Base-by-base conservation (phyloP, 2,888 invertebrate species). In the Tricholauxania praeusta region DNA sequence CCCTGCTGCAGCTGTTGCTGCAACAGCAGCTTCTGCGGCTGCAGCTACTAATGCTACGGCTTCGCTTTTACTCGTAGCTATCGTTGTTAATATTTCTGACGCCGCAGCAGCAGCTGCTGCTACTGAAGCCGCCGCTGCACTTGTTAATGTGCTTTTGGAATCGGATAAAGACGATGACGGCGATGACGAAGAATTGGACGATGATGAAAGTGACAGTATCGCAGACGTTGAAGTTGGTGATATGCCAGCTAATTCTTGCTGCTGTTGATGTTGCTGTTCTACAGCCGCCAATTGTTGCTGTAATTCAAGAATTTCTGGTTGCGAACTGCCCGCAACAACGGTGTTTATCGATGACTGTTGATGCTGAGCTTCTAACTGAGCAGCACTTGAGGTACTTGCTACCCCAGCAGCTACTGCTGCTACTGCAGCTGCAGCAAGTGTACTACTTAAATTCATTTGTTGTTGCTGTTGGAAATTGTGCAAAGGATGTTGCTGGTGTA, bases 401-500 rank as follows among this genome's bases (percentile, higher is more conserved):
- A 82, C 82, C 55, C 79, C 80, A 48, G 79, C 80, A 32, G 79
- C 82, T 39, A 78, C 82, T 57, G 80, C 82, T 62, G 82, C 83
- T 47, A 81, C 82, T 14, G 82, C 83, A 67, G 82, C 82, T 52
- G 76, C 78, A 64, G 80, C 82, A 57, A 83, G 76, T 75, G 83
- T 82, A 72, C 80, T 84, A 76, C 81, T 84, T 55, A 85, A 79
- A 77, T 85, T 85, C 78, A 86, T 81, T 76, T 86, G 83, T 76
- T 85, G 83, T 72, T 84, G 85, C 75, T 85, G 85, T 74, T 84
- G 84, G 80, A 86, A 85, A 82, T 82, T 82, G 75, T 82, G 82
- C 76, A 83, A 77, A 60, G 82, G 81, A 75, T 86, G 84, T 78
- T 86, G 86, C 74, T 84, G 84, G 66, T 85, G 82, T 68, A 85